These are phyloP conservation scores for Drepana falcataria DNA, from an alignment of 2,888 invertebrate species.

Conservation along the genomic window DNA sequence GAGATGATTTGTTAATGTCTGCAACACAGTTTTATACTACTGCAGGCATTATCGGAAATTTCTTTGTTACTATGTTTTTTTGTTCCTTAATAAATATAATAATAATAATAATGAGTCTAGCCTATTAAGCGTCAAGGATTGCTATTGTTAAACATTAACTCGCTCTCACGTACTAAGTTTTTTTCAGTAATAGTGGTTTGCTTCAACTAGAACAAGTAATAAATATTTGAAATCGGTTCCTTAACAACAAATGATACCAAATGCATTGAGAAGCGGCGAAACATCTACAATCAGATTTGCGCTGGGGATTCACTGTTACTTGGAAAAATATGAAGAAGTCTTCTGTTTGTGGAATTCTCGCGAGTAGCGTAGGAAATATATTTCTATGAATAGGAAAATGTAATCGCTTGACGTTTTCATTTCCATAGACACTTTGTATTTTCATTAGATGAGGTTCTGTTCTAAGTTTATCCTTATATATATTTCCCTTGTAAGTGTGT, in stretches of 20 bases:
- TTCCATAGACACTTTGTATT: background rate
- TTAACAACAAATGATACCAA: background rate
- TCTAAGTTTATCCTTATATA: no score
- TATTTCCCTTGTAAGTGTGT: background rate
- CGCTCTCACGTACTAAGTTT: no score
- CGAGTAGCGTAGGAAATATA: background rate
- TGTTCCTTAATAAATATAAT: no score
- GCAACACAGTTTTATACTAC: no score
- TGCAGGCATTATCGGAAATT: no score
- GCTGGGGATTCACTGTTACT: background rate
- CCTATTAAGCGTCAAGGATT: no score
- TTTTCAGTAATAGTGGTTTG: no score
- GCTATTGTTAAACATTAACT: no score
- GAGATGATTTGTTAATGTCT: no score
- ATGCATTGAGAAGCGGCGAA: background rate
- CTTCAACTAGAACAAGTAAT: background rate
- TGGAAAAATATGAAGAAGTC: background rate
- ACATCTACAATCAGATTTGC: background rate
- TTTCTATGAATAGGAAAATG: constrained; percentile 1
- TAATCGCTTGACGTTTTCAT: background rate
- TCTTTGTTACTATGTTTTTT: no score
- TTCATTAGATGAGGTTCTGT: background rate
- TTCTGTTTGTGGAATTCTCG: background rate
- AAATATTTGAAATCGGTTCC: background rate
- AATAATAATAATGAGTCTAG: no score